Evolutionary conservation across 2,113 vertebrate genomes (phyloP).

Genomic region (Bettongia penicillata): DNA sequence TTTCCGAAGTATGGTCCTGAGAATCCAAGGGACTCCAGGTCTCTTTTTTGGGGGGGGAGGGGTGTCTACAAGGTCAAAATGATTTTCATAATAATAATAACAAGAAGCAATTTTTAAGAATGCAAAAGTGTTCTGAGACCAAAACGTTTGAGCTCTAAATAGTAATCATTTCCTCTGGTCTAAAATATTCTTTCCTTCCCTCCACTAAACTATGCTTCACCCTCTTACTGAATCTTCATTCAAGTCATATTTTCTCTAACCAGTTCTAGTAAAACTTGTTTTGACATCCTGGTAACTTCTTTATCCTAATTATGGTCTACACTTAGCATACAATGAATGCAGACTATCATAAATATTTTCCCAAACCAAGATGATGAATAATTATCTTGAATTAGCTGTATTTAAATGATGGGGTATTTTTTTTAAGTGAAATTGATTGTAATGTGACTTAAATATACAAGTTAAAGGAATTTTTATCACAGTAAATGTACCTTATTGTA

Average conservation of each 20-base stretch:
- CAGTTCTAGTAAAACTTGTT: slow-evolving; percentile 38
- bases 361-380: slow-evolving; percentile 26
- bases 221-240: background rate
- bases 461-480: slow-evolving; percentile 7
- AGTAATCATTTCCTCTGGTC: background rate
- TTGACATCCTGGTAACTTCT: slow-evolving; percentile 1
- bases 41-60: background rate
- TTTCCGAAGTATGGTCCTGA: background rate
- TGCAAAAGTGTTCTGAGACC: background rate
- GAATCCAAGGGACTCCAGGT: background rate
- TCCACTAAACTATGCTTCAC: background rate
- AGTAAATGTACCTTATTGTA: background rate
- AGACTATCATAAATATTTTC: slow-evolving; percentile 39
- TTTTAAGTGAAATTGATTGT: background rate
- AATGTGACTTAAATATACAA: slow-evolving; percentile 21
- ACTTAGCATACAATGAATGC: slow-evolving; percentile 20
- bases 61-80: background rate
- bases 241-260: slow-evolving; percentile 7
- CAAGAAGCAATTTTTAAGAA: background rate
- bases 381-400: background rate
- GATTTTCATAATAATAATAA: background rate
- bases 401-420: background rate
- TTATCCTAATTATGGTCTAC: background rate
- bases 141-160: slow-evolving; percentile 44
- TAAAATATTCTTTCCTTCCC: background rate